These are phyloP conservation scores for Sebastes variabilis DNA, from an alignment of 2,797 vertebrate species.

Conservation along the genomic window DNA sequence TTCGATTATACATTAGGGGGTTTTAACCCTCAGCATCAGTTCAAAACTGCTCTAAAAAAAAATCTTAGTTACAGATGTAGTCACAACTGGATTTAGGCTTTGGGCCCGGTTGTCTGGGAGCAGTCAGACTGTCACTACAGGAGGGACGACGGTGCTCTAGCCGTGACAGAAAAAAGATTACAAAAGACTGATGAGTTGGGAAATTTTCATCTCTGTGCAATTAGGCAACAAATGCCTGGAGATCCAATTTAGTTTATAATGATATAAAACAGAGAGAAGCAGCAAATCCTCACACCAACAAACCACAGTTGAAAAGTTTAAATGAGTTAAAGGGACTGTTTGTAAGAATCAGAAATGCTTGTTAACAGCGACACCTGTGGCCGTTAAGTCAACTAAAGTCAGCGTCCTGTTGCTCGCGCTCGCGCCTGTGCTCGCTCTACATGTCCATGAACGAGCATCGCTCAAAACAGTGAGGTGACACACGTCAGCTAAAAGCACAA, in stretches of 20 bases:
- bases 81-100: constrained; percentile 19
- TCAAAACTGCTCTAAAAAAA: not conserved
- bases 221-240: not conserved
- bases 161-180: not conserved
- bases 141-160: not conserved
- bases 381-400: no score
- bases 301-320: not conserved
- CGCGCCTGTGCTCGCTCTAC: no score
- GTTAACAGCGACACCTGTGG: no score
- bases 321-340: not conserved
- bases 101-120: not conserved
- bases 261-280: not conserved
- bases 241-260: not conserved
- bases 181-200: not conserved
- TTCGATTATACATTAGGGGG: not conserved
- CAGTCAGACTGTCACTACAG: not conserved
- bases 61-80: not conserved
- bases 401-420: no score
- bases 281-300: not conserved
- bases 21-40: not conserved
- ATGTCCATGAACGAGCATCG: no score
- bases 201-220: not conserved
- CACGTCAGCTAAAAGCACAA: no score
- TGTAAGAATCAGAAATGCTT: no score
- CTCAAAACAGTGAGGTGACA: no score